Evolutionary conservation across 2,888 invertebrate species (phyloP).

Genomic region (Chydorus sphaericus): DNA sequence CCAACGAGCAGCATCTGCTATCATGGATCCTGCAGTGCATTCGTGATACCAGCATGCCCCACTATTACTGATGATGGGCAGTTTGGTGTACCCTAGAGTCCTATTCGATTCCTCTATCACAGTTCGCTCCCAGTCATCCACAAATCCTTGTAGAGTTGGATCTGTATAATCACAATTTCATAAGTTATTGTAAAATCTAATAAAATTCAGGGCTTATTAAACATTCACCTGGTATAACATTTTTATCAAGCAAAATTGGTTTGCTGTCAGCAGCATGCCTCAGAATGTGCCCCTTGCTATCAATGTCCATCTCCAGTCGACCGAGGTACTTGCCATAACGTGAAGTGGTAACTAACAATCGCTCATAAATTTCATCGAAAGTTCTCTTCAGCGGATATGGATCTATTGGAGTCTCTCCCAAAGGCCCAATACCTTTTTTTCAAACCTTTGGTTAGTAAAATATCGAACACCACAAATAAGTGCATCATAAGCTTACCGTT

Average conservation of each 20-base stretch:
- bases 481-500: slow-evolving; percentile 5
- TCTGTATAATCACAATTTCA: neutral
- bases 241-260: slow-evolving; percentile 10
- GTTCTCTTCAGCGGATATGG: neutral
- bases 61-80: neutral
- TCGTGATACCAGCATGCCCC: slow-evolving; percentile 8
- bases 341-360: slow-evolving; percentile 9
- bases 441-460: neutral
- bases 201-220: no score
- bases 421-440: neutral
- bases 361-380: neutral
- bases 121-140: neutral
- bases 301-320: neutral
- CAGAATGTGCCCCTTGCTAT: neutral
- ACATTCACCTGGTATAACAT: neutral
- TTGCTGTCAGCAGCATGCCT: neutral
- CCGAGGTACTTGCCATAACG: slow-evolving; percentile 15
- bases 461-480: neutral
- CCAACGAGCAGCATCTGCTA: slow-evolving; percentile 10
- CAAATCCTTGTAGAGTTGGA: neutral
- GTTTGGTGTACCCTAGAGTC: neutral
- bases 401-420: neutral
- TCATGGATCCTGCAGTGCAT: slow-evolving; percentile 5
- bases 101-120: neutral
- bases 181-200: neutral